Conservation (phyloP, 1,140 invertebrate species). For the Metopolophium dirhodum region DNA sequence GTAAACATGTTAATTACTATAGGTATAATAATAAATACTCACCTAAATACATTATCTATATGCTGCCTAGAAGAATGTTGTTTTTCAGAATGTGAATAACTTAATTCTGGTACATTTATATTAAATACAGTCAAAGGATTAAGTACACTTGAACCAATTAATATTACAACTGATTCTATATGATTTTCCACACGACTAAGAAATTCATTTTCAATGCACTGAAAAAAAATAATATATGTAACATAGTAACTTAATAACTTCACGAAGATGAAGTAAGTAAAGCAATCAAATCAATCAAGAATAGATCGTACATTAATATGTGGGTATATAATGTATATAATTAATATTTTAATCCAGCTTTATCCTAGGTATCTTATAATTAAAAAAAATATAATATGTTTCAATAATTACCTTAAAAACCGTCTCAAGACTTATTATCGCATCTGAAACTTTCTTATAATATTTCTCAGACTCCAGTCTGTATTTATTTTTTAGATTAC, state of each 20-base stretch:
- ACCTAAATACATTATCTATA: conserved; percentile 55
- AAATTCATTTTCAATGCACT: conserved; percentile 55
- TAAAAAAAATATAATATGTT: neutral
- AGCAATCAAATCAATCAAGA: neutral
- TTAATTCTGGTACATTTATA: conserved; percentile 53
- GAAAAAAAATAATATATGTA: neutral
- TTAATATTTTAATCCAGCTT: too few species aligned
- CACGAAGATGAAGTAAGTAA: neutral
- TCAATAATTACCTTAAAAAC: conserved; percentile 46
- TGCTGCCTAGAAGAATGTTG: conserved; percentile 52
- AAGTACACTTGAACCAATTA: conserved; percentile 50
- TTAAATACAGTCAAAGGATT: conserved; percentile 57
- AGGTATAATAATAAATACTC: neutral
- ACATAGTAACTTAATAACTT: neutral
- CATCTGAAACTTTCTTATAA: conserved; percentile 49
- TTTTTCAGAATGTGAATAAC: conserved; percentile 49
- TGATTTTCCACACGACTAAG: neutral
- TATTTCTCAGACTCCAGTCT: conserved; percentile 45
- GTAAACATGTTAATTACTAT: neutral
- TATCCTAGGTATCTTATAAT: neutral
- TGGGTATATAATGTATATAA: too few species aligned
- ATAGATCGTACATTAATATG: neutral
- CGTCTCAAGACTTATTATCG: conserved; percentile 36
- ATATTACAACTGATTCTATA: conserved; percentile 47
- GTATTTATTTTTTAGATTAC: conserved; percentile 32